These are phyloP conservation scores for Ylistrum balloti DNA, from an alignment of 1,140 invertebrate species.

Conservation along the genomic window DNA sequence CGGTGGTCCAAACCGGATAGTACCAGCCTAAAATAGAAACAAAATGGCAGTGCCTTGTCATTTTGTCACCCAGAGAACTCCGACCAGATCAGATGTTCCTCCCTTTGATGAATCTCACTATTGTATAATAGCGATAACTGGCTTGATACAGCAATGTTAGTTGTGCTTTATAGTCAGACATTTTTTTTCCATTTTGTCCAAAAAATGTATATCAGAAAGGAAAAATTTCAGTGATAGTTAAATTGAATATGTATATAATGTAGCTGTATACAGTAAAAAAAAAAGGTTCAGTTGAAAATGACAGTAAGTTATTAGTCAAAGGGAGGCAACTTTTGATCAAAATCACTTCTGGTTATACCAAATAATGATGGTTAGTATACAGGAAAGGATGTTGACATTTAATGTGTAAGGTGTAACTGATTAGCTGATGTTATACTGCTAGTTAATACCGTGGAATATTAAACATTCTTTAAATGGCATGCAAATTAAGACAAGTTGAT, in stretches of 20 bases:
- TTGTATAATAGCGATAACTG: no score
- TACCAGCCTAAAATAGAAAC: conserved; percentile 73
- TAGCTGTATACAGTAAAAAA: not conserved
- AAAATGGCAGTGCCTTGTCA: conserved; percentile 43
- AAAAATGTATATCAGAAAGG: not conserved
- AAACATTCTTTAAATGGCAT: no score
- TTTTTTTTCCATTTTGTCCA: no score
- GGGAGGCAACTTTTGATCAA: not conserved
- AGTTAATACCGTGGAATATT: no score
- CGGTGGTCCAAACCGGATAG: conserved; percentile 73
- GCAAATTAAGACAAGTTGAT: no score
- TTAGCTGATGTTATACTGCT: no score
- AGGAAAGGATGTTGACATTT: not conserved
- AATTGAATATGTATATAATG: not conserved
- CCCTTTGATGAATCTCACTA: not conserved
- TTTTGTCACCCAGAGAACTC: not conserved
- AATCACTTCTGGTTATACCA: not conserved
- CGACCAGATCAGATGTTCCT: not conserved
- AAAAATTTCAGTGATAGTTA: not conserved
- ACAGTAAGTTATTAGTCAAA: not conserved
- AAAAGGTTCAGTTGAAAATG: not conserved
- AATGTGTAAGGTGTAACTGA: no score
- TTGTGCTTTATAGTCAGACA: no score
- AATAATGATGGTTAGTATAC: not conserved
- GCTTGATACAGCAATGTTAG: no score